These are phyloP conservation scores for Semnopithecus entellus DNA, from an alignment of 2,113 vertebrate genomes.

Conservation along the genomic window DNA sequence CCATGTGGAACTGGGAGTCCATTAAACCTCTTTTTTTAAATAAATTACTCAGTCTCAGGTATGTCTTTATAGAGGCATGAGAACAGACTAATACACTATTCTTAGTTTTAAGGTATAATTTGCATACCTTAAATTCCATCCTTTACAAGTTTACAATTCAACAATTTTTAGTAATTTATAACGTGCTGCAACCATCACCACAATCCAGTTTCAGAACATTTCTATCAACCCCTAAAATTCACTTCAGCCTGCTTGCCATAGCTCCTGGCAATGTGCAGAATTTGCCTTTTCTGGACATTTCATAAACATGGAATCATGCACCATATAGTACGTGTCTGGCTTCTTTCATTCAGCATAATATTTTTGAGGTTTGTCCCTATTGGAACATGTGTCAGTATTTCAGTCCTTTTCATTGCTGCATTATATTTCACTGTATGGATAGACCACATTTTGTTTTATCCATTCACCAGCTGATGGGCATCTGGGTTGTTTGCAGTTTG, in stretches of 20 bases:
- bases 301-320: neutral
- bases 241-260: neutral
- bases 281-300: neutral
- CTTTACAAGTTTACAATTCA: neutral
- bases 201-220: neutral
- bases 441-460: neutral
- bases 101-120: neutral
- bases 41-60: too few species aligned
- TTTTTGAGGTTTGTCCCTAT: neutral
- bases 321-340: rapidly evolving
- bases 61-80: too few species aligned
- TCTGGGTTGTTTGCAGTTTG: rapidly evolving
- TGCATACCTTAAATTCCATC: neutral
- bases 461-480: neutral
- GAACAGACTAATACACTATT: neutral
- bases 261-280: neutral
- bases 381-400: rapidly evolving
- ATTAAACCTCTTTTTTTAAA: too few species aligned
- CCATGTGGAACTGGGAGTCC: too few species aligned
- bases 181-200: neutral
- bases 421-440: rapidly evolving
- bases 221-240: neutral
- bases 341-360: rapidly evolving
- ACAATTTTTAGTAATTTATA: neutral
- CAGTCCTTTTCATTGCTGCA: neutral